A percentile compares a stretch with the other conserved stretches of the same genome.
Conservation (phyloP, 35 echinoderm and acorn worm species). For the Anneissia japonica region DNA sequence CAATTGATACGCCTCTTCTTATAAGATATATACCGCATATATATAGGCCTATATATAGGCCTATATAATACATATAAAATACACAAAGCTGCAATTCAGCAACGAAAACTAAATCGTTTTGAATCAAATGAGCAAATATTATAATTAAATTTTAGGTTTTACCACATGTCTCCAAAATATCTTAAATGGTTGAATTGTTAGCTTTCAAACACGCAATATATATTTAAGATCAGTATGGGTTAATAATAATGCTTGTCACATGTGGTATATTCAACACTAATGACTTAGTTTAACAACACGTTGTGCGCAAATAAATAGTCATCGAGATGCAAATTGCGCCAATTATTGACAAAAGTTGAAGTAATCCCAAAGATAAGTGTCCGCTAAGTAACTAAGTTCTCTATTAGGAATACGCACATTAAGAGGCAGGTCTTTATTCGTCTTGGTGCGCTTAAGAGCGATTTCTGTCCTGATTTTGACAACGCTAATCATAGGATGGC, state of each 20-base stretch:
- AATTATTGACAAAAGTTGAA: neutral
- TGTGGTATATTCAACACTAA: conserved; percentile 1
- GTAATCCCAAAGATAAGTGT: neutral
- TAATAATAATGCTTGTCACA: neutral
- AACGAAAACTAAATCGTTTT: too few species aligned
- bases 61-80: too few species aligned
- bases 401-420: neutral
- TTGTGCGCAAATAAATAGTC: neutral
- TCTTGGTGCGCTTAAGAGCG: neutral
- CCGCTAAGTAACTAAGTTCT: neutral
- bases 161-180: too few species aligned
- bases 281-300: neutral
- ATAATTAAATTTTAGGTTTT: too few species aligned
- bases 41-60: too few species aligned
- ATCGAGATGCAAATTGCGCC: neutral
- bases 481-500: neutral
- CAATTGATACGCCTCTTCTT: too few species aligned
- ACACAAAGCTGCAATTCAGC: too few species aligned
- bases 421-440: neutral
- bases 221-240: neutral
- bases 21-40: too few species aligned
- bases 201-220: neutral
- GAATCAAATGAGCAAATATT: too few species aligned
- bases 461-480: neutral
- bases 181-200: too few species aligned